Evolutionary conservation across 2,888 invertebrate genomes (phyloP).

Genomic region (Serrognathus titanus): DNA sequence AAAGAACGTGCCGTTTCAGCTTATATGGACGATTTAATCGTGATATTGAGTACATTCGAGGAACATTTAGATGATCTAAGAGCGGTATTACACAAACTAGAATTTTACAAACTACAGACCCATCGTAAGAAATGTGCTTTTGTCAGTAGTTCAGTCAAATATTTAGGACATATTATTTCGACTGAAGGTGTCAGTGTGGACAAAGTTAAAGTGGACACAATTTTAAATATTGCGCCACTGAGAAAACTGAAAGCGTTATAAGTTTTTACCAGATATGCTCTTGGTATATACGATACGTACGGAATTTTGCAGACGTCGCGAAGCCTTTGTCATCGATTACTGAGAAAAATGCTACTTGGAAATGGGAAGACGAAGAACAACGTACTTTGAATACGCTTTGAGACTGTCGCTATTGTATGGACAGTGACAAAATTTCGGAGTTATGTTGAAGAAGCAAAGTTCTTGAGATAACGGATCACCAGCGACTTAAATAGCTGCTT

Average conservation of each 20-base stretch:
- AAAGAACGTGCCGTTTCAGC: too few species aligned
- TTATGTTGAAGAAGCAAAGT: too few species aligned
- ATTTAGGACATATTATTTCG: too few species aligned
- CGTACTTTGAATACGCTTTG: too few species aligned
- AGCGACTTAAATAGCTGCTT: constrained; percentile 20
- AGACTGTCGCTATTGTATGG: too few species aligned
- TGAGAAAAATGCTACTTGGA: constrained; percentile 18
- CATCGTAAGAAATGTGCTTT: too few species aligned
- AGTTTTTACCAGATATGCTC: constrained; percentile 18
- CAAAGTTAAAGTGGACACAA: constrained; percentile 8
- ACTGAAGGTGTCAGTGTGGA: constrained; percentile 10
- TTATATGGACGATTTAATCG: constrained; percentile 15
- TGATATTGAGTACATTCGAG: constrained; percentile 14
- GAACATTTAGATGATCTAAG: too few species aligned
- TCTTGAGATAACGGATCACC: too few species aligned
- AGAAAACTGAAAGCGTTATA: constrained; percentile 2
- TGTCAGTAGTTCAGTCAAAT: too few species aligned
- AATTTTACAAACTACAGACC: background rate
- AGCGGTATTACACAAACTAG: too few species aligned
- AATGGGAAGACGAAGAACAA: constrained; percentile 8
- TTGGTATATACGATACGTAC: constrained; percentile 21
- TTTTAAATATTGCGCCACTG: constrained; percentile 10
- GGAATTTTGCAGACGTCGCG: constrained; percentile 15
- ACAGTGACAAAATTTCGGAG: too few species aligned
- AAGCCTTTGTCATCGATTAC: constrained; percentile 13